Percentiles rank a stretch among this genome's conserved stretches.
Evolutionary conservation across 2,797 vertebrate species (phyloP).

Genomic region (Mormyrops attenuatus): DNA sequence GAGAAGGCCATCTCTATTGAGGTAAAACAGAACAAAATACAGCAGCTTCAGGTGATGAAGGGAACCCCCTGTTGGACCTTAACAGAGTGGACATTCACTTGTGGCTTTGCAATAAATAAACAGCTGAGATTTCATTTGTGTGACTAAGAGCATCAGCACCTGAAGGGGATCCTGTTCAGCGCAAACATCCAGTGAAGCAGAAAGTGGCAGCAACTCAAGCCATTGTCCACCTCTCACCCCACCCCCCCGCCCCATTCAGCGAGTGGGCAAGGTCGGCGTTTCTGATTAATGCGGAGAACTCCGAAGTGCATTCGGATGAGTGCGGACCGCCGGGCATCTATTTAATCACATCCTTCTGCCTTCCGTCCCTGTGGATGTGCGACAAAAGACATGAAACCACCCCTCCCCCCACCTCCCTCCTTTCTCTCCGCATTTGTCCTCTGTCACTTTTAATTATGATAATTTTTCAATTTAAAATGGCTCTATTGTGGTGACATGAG

Average conservation of each 20-base stretch:
- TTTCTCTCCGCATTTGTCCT: not conserved
- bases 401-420: not conserved
- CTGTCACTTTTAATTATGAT: slow-evolving; percentile 9
- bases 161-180: not conserved
- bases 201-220: not conserved
- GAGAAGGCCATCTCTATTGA: not conserved
- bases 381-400: not conserved
- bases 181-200: not conserved
- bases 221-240: not conserved
- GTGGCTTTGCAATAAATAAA: not conserved
- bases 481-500: not conserved
- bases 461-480: slow-evolving; percentile 11
- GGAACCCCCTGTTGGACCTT: not conserved
- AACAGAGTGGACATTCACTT: not conserved
- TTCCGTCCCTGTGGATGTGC: not conserved
- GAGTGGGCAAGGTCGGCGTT: not conserved
- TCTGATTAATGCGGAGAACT: not conserved
- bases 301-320: not conserved
- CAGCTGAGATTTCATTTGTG: not conserved
- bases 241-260: not conserved
- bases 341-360: not conserved
- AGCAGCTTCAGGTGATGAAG: not conserved
- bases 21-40: not conserved
- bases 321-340: not conserved
- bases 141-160: not conserved